A percentile compares a stretch with the other conserved stretches of the same genome.
These are phyloP conservation scores for Pseudoatta argentina DNA, from an alignment of 1,140 invertebrate species.

Conservation along the genomic window DNA sequence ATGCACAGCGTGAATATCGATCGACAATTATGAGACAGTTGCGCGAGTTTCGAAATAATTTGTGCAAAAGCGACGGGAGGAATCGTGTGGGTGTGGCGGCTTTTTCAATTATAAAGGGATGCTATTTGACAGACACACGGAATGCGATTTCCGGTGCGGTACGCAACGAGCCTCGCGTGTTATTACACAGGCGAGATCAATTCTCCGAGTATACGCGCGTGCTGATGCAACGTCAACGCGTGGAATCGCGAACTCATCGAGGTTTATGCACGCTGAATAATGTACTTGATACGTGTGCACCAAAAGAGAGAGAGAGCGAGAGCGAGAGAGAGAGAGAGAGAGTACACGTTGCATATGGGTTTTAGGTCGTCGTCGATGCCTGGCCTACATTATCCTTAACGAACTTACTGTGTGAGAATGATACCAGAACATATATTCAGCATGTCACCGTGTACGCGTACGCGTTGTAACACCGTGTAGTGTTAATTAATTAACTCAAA, in stretches of 20 bases:
- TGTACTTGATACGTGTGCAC: constrained; percentile 28
- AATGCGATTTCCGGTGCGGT: constrained; percentile 46
- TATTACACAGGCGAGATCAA: constrained; percentile 36
- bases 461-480: constrained; percentile 27
- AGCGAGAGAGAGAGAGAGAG: too few relatives aligned
- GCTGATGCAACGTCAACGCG: constrained; percentile 47
- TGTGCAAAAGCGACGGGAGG: neutral
- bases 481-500: constrained; percentile 56
- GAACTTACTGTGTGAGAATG: constrained; percentile 38
- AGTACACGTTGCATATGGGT: constrained; percentile 2
- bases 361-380: constrained; percentile 51
- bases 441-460: constrained; percentile 3
- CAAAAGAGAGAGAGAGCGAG: neutral
- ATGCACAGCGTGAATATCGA: neutral
- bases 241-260: constrained; percentile 54
- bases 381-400: constrained; percentile 52
- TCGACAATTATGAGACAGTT: neutral
- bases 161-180: constrained; percentile 31
- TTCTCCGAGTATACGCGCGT: constrained; percentile 24
- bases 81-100: neutral
- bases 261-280: constrained; percentile 60
- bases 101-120: constrained; percentile 26
- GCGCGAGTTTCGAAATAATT: constrained; percentile 41
- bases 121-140: constrained; percentile 34
- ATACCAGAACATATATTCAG: constrained; percentile 36